Base-by-base conservation (phyloP, 2,797 vertebrate species). In the Coracias cyanogaster region DNA sequence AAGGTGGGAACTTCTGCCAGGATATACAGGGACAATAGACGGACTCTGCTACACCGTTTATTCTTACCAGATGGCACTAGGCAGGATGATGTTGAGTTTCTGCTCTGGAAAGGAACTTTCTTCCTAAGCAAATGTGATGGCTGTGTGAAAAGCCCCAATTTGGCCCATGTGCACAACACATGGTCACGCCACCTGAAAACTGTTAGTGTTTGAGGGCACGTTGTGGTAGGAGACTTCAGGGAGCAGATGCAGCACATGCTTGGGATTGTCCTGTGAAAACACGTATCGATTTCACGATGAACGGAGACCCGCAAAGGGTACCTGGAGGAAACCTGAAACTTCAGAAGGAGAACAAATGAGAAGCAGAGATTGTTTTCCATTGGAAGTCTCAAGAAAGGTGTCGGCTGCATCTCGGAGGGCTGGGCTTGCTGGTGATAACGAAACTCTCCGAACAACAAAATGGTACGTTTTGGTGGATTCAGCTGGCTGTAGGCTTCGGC, bases 121-220 rank as follows among this genome's bases (percentile, higher is more conserved):
- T 58, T 51, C 12, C 72, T 88, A 62, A 94, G 72, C 61, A 78
- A 33, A 94, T 14, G 76, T 89, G 96, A 71, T 89, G 89, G 71
- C 48, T 77, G 41, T 33, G 84, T 83, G 94, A 51, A 69, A 48
- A 84, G 69, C 15, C 69, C 37, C 79, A 10, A 1, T 46, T 3
- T 10, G 67, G 79, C n/a, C 69, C 96, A 91, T 84, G 89, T 96
- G 96, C 89, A 81, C 89, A 83, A 66, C 96, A 95, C 73, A 70
- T 93, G 82, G 82, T 24, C 21, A 10, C 12, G 4, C 21, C 84
- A 89, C 13, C 94, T 95, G 94, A 82, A 70, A 90, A 51, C 5
- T 69, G 82, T 92, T 81, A 91, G 60, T 0, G 43, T 31, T 62
- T 5, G 28, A 82, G 83, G 79, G 78, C 60, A 6, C 1, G 3